Base-by-base conservation (phyloP, 2,888 invertebrate species). In the Standfussiana lucernea region DNA sequence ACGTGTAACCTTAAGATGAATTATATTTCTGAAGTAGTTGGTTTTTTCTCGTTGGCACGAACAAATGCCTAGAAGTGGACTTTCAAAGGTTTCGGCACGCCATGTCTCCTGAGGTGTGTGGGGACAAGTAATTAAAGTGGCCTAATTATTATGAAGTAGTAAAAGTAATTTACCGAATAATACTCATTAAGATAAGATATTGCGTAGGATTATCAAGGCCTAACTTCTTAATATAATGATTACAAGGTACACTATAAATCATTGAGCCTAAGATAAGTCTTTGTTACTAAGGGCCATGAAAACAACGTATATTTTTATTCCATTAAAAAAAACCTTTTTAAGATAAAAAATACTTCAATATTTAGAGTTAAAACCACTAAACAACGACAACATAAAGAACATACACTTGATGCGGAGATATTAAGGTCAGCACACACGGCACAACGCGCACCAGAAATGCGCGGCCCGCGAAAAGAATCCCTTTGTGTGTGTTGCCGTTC, bases 341-440 rank as follows among this genome's bases (percentile, higher is more conserved):
- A 40, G n/a, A n/a, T n/a, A 50, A 59, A 78, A 68, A 65, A 77
- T 35, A 50, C 47, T 18, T 8, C 15, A 53, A 70, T 56, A 42
- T 70, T 59, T 18, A n/a, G 15, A 69, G 65, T 71, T 47, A 72
- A 77, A 75, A 64, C 66, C 72, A 71, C 61, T 65, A 79, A 82
- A 83, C 71, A 69, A 83, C 64, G 40, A 65, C 65, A 61, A 75
- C 45, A 71, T 84, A 85, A 69, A 67, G 73, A 81, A 77, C 81
- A 72, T 70, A 77, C 84, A 73, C 77, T 77, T 76, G 69, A 83
- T 73, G 61, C 53, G 45, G 70, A 79, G 80, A 84, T 86, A 92
- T 90, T 90, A 91, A 89, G 92, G 91, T 91, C 91, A 91, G 76
- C 83, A 87, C 89, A 90, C 91, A 91, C 90, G 90, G 85, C 79